Evolutionary conservation across 2,797 vertebrate genomes (phyloP).

Genomic region (Chiloscyllium punctatum): DNA sequence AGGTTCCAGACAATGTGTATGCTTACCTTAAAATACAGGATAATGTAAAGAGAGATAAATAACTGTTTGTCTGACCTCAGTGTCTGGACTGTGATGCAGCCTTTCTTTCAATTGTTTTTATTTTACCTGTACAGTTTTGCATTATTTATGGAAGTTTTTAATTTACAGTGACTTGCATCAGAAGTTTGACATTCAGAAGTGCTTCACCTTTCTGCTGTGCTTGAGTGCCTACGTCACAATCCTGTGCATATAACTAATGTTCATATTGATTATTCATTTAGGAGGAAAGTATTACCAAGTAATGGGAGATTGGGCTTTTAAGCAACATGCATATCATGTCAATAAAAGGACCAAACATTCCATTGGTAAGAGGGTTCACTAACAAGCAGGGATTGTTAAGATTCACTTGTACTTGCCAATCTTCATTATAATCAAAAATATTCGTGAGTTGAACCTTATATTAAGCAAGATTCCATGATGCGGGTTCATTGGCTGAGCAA

Average conservation of each 20-base stretch:
- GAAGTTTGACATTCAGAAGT: constrained; percentile 4
- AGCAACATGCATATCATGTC: not conserved
- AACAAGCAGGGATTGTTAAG: not conserved
- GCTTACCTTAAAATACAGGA: constrained; percentile 6
- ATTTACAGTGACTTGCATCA: constrained; percentile 13
- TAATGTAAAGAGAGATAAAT: not conserved
- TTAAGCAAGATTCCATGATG: not conserved
- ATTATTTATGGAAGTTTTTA: not conserved
- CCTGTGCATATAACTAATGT: not conserved
- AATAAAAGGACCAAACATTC: not conserved
- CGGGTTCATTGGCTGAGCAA: not conserved
- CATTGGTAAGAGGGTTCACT: not conserved
- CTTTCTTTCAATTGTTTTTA: constrained; percentile 10
- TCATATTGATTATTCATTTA: not conserved
- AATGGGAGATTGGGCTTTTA: not conserved
- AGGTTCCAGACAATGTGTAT: not conserved
- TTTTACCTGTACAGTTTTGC: constrained; percentile 15
- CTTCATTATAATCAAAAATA: constrained; percentile 14
- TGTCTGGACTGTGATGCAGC: not conserved
- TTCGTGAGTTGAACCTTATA: not conserved
- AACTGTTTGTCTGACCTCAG: not conserved
- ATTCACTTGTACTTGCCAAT: not conserved
- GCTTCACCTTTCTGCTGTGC: not conserved
- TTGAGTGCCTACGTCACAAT: not conserved
- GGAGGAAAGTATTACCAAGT: not conserved